These are phyloP conservation scores for Anneissia japonica DNA, from an alignment of 35 echinoderm and acorn worm genomes.

Conservation along the genomic window DNA sequence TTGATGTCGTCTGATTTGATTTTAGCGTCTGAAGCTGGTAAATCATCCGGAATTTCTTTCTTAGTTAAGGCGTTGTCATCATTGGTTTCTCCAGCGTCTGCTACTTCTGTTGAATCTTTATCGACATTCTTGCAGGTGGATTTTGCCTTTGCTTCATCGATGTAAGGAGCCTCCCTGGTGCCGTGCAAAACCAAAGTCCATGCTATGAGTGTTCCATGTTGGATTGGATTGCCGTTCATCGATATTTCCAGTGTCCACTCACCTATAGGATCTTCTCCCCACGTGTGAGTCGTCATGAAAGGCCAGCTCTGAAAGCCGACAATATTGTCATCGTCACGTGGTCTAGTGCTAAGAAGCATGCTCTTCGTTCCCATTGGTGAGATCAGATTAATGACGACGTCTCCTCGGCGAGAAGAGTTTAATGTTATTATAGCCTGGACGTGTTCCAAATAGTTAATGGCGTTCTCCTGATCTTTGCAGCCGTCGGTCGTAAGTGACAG, in stretches of 20 bases:
- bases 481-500: slow-evolving; percentile 77
- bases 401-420: slow-evolving; percentile 76
- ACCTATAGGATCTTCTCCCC: slow-evolving; percentile 86
- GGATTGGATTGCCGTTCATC: slow-evolving; percentile 49
- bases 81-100: slow-evolving; percentile 12
- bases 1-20: background rate
- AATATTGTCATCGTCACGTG: slow-evolving; percentile 62
- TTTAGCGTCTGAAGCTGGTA: background rate
- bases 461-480: slow-evolving; percentile 73
- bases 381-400: slow-evolving; percentile 81
- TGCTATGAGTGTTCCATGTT: slow-evolving; percentile 62
- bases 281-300: slow-evolving; percentile 97
- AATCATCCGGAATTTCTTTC: background rate
- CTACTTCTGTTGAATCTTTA: slow-evolving; percentile 24
- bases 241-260: slow-evolving; percentile 89
- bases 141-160: slow-evolving; percentile 62
- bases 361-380: slow-evolving; percentile 92
- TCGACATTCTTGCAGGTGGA: slow-evolving; percentile 48
- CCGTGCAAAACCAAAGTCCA: slow-evolving; percentile 95
- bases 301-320: slow-evolving; percentile 96
- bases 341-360: slow-evolving; percentile 71
- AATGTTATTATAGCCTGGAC: slow-evolving; percentile 92
- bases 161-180: slow-evolving; percentile 75
- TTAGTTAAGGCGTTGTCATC: background rate
- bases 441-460: slow-evolving; percentile 82